These are phyloP conservation scores for Saguinus midas DNA, from an alignment of 2,113 vertebrate species.

Conservation along the genomic window DNA sequence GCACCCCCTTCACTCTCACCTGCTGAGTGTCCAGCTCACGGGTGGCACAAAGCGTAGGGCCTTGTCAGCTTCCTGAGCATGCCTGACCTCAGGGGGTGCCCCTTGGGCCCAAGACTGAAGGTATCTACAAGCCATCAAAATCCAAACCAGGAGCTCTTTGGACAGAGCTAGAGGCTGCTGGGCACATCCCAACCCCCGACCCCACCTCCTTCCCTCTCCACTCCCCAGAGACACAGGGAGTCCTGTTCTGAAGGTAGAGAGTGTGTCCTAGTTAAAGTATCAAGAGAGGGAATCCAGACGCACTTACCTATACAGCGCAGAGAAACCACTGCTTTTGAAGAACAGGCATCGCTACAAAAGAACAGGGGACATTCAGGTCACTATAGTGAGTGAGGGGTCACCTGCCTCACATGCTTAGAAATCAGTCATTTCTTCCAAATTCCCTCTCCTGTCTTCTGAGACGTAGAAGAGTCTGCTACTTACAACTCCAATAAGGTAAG, in stretches of 20 bases:
- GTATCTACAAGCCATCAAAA: rapidly evolving
- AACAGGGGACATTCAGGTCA: constrained; percentile 15
- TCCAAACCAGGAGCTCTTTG: background rate
- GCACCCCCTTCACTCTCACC: background rate
- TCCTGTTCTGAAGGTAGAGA: rapidly evolving
- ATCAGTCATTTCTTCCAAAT: background rate
- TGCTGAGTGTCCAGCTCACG: background rate
- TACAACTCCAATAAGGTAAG: background rate
- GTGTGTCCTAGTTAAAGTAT: background rate
- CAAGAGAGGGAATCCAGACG: background rate
- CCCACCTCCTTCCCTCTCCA: background rate
- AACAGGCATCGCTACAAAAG: constrained; percentile 77
- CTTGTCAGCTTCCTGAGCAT: rapidly evolving
- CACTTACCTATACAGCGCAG: constrained; percentile 84
- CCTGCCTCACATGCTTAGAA: background rate
- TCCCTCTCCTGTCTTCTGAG: background rate
- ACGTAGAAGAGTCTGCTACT: rapidly evolving
- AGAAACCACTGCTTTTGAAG: constrained; percentile 77
- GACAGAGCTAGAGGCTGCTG: too few species aligned
- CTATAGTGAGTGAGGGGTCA: background rate
- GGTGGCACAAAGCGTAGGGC: rapidly evolving
- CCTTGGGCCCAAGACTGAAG: background rate
- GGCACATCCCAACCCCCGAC: rapidly evolving
- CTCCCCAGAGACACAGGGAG: background rate
- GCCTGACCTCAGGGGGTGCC: background rate